A percentile compares a stretch with the other conserved stretches of the same genome.
These are phyloP conservation scores for Esox lucius DNA, from an alignment of 2,797 vertebrate genomes.

Conservation along the genomic window DNA sequence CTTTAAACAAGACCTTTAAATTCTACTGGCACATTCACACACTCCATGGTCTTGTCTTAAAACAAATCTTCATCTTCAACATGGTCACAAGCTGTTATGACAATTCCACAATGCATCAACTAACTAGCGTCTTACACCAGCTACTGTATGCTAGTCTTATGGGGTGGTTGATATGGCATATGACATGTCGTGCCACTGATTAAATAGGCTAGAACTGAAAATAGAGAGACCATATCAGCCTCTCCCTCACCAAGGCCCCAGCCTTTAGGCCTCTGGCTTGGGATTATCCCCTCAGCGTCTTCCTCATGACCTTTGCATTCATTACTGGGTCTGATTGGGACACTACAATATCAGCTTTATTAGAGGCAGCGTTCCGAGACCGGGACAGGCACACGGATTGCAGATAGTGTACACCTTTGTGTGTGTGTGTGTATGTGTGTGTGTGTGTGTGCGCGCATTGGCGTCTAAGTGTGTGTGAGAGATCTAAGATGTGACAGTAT, in stretches of 20 bases:
- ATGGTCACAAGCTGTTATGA: neutral
- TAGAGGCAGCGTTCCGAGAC: neutral
- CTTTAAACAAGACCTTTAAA: neutral
- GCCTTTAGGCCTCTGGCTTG: neutral
- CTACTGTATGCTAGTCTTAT: neutral
- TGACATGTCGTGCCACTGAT: neutral
- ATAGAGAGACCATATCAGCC: neutral
- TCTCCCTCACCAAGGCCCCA: neutral
- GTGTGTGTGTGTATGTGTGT: constrained; percentile 10
- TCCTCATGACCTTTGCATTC: constrained; percentile 11
- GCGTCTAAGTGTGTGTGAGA: neutral
- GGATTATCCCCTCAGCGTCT: neutral
- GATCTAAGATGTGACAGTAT: neutral
- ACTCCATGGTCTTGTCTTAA: neutral
- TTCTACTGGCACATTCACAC: neutral
- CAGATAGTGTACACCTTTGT: neutral
- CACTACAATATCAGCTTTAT: constrained; percentile 1
- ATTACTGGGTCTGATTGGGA: constrained; percentile 3
- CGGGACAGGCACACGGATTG: neutral
- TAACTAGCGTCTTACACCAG: neutral
- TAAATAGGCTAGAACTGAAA: neutral
- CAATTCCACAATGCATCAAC: neutral
- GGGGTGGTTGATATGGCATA: neutral
- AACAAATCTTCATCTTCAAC: neutral
- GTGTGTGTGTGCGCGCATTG: neutral